Evolutionary conservation across 2,888 invertebrate species (phyloP).

Genomic region (Pyralis farinalis): DNA sequence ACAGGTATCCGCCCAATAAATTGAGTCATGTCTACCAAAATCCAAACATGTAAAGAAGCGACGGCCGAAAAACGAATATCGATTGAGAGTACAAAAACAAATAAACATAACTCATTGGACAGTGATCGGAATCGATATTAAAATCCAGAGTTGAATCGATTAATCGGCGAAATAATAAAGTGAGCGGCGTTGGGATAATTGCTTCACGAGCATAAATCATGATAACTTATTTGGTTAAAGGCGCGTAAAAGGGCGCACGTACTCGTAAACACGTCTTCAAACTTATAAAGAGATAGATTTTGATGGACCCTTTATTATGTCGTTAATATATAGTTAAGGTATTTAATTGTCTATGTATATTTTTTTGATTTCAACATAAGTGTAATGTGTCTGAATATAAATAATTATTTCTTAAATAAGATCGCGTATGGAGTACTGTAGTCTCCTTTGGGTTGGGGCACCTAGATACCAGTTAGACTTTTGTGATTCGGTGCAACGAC

Average conservation of each 20-base stretch:
- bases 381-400: too few species aligned
- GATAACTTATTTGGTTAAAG: constrained; percentile 52
- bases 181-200: constrained; percentile 60
- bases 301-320: too few species aligned
- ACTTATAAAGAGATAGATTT: too few species aligned
- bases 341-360: too few species aligned
- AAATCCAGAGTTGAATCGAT: constrained; percentile 65
- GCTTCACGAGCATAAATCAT: constrained; percentile 53
- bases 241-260: constrained; percentile 15
- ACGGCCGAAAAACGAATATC: constrained; percentile 37
- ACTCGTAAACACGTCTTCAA: too few species aligned
- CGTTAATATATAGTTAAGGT: too few species aligned
- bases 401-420: too few species aligned
- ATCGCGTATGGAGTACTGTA: too few species aligned
- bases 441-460: too few species aligned
- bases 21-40: constrained; percentile 29
- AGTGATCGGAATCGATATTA: constrained; percentile 69
- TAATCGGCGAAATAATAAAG: constrained; percentile 66
- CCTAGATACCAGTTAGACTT: too few species aligned
- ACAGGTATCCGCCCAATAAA: constrained; percentile 23
- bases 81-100: constrained; percentile 56
- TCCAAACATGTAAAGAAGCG: constrained; percentile 25
- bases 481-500: too few species aligned
- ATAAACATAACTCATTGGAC: constrained; percentile 65
- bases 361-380: too few species aligned